Conservation (phyloP, 1,140 invertebrate species). For the Agrilus planipennis region DNA sequence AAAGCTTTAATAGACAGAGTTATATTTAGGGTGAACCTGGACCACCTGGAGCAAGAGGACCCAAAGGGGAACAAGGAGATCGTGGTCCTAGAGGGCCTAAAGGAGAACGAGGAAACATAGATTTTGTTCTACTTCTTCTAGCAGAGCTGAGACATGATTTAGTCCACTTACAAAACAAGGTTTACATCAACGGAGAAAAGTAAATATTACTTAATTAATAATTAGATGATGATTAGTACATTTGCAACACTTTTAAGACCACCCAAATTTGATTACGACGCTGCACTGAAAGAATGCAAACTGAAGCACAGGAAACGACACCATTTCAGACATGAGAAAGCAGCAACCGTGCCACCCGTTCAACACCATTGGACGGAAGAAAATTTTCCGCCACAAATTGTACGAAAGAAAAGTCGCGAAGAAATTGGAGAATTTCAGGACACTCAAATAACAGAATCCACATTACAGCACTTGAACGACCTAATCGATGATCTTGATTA, state of each 20-base stretch:
- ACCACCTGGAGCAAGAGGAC: conserved; percentile 43
- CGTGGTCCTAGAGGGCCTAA: conserved; percentile 42
- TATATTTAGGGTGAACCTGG: conserved; percentile 44
- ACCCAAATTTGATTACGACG: conserved; percentile 25
- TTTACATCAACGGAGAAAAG: conserved; percentile 44
- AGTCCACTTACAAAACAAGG: conserved; percentile 43
- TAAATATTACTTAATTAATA: conserved; percentile 25
- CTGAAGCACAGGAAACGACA: conserved; percentile 19
- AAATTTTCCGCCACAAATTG: background rate
- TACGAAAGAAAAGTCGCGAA: background rate
- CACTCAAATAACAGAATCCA: background rate
- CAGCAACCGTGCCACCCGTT: conserved; percentile 10
- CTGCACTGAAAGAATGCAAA: conserved; percentile 18
- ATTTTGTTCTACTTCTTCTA: conserved; percentile 47
- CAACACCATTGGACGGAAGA: background rate
- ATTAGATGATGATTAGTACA: background rate
- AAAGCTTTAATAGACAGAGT: background rate
- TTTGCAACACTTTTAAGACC: conserved; percentile 16
- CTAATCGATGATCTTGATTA: conserved; percentile 8
- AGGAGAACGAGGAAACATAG: conserved; percentile 46
- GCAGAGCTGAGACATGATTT: conserved; percentile 51
- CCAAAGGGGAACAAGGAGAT: conserved; percentile 43
- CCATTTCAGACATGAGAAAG: conserved; percentile 17
- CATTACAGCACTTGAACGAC: background rate
- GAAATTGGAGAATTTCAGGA: conserved; percentile 2